Percentiles rank a stretch among this genome's conserved stretches.
These are phyloP conservation scores for Scartelaos histophorus DNA, from an alignment of 2,113 vertebrate genomes.

Conservation along the genomic window DNA sequence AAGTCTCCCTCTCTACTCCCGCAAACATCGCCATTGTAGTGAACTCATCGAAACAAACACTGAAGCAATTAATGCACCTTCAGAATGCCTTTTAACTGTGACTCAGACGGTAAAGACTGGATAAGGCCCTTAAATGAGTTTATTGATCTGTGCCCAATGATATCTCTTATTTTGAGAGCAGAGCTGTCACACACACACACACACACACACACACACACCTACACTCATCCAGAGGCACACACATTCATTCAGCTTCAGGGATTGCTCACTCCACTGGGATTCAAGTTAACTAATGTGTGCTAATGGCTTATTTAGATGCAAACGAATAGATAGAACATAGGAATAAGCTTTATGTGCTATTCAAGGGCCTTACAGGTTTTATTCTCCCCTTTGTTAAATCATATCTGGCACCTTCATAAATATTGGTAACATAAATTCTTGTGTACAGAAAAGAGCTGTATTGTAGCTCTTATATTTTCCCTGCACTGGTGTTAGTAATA, in stretches of 20 bases:
- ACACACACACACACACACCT: not conserved
- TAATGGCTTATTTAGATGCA: constrained; percentile 7
- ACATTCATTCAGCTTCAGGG: not conserved
- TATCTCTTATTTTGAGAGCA: constrained; percentile 17
- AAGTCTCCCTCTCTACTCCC: not conserved
- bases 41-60: constrained; percentile 29
- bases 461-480: too few species aligned
- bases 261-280: not conserved
- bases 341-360: not conserved
- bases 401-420: not conserved
- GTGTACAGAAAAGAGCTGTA: too few species aligned
- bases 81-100: constrained; percentile 43
- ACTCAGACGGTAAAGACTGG: constrained; percentile 53
- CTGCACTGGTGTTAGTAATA: too few species aligned
- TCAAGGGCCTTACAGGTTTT: not conserved
- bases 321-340: not conserved
- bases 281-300: not conserved
- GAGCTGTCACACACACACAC: constrained; percentile 1
- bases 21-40: not conserved
- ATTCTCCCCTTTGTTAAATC: not conserved
- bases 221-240: not conserved
- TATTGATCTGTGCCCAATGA: constrained; percentile 57
- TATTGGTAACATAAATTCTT: not conserved
- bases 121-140: constrained; percentile 66
- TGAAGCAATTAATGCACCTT: constrained; percentile 50